Percentiles rank a stretch among this genome's conserved stretches.
Conservation (phyloP, 1,140 invertebrate species). For the Macrobrachium rosenbergii region DNA sequence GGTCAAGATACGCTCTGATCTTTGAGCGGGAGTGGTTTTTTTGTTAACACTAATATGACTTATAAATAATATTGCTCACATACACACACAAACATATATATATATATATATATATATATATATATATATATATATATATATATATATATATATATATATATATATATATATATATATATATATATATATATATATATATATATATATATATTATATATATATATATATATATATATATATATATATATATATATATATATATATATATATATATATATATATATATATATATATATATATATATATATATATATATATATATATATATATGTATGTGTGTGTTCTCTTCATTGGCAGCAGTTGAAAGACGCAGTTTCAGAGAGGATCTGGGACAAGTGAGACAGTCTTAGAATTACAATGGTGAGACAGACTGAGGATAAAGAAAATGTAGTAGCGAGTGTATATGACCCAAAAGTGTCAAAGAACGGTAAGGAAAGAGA, state of each 20-base stretch:
- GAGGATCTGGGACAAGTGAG: too few species aligned
- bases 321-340: slow-evolving; percentile 11
- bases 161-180: slow-evolving; percentile 24
- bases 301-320: slow-evolving; percentile 9
- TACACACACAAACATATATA: background rate
- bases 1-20: too few species aligned
- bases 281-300: slow-evolving; percentile 16
- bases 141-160: slow-evolving; percentile 19
- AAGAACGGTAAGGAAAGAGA: too few species aligned
- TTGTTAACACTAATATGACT: too few species aligned
- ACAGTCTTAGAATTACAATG: too few species aligned
- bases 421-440: too few species aligned
- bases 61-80: background rate
- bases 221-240: too few species aligned
- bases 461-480: too few species aligned
- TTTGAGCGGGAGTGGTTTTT: too few species aligned
- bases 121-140: slow-evolving; percentile 19
- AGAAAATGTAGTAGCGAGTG: too few species aligned
- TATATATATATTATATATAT: background rate
- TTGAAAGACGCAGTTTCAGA: too few species aligned
- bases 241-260: slow-evolving; percentile 15
- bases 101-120: background rate
- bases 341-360: too few species aligned
- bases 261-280: slow-evolving; percentile 27
- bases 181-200: slow-evolving; percentile 19